Conservation (phyloP, 64 coral and sea anemone genomes). For the Cladopsammia gracilis region DNA sequence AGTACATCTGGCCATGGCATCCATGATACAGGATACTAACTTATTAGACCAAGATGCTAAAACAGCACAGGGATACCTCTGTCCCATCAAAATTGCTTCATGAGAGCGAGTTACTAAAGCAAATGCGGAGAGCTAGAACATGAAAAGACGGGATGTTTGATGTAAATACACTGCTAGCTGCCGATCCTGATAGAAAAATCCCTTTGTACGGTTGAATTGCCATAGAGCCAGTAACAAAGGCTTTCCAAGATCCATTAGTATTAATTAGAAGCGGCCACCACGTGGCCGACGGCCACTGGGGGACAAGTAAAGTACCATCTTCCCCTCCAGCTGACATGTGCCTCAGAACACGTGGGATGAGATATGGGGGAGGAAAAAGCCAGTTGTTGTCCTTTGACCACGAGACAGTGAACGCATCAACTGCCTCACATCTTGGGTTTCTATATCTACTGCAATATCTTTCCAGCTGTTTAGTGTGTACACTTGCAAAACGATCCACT, state of each 20-base stretch:
- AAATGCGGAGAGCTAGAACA: constrained; percentile 19
- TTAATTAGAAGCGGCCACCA: constrained; percentile 44
- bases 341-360: constrained; percentile 24
- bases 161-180: constrained; percentile 35
- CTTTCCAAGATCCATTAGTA: constrained; percentile 36
- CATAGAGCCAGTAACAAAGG: constrained; percentile 19
- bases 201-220: constrained; percentile 50
- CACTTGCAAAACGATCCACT: constrained; percentile 24
- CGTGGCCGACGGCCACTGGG: constrained; percentile 52
- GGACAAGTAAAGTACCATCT: constrained; percentile 49
- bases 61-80: not conserved
- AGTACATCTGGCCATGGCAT: too few species aligned
- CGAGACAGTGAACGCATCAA: constrained; percentile 33
- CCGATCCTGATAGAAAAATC: constrained; percentile 51
- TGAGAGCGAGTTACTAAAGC: not conserved
- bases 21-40: too few species aligned
- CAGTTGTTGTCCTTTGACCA: constrained; percentile 61
- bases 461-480: constrained; percentile 40
- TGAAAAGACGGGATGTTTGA: constrained; percentile 36
- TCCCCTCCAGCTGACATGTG: constrained; percentile 51
- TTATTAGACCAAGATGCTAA: not conserved
- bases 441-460: constrained; percentile 10
- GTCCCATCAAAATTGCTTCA: constrained; percentile 17
- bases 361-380: constrained; percentile 63
- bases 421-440: constrained; percentile 50